Evolutionary conservation across 1,140 invertebrate species (phyloP), one percentile per base, ranked within the genome.

Genomic region (Aricia agestis): DNA sequence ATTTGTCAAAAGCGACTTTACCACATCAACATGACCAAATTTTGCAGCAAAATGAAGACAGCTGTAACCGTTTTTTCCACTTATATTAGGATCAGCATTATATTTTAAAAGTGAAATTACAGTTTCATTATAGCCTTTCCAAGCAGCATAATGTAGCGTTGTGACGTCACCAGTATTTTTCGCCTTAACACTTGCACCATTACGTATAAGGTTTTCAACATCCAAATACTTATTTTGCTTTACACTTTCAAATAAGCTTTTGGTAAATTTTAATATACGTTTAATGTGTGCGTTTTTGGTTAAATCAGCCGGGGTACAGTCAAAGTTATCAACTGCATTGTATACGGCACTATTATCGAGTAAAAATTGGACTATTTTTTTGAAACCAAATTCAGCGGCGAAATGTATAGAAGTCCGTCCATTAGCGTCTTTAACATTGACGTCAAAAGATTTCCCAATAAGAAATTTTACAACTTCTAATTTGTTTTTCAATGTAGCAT

Each of bases 111-210:
- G 59, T 18, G 17, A 63, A 19, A 19, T 25, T 2, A 63, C 59
- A 63, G 59, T 63, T 19, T 63, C 59, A 11, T 19, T 63, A 19
- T 63, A 25, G 17, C 59, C 59, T 63, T 63, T 63, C 17, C 17
- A 63, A 10, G 59, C 18, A 19, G 59, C 59, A 31, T 63, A 63
- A 63, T 63, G 59, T 25, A 63, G 59, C 7, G 59, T 18, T 25
- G 59, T 63, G 10, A 63, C 59, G 11, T 63, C 18, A 63, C 19
- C 18, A 63, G 59, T 63, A 25, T 63, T 63, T 11, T 63, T 63
- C 3, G 59, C 59, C 10, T 63, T 19, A 11, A 63, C 17, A 19
- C 59, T 18, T 19, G 59, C 59, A 19, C 59, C 59, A 10, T 18
- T 19, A 19, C 19, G 18, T 63, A 63, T 25, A 3, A 18, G 19